Evolutionary conservation across 1,140 invertebrate genomes (phyloP).

Genomic region (Diplogasteroides magnus): DNA sequence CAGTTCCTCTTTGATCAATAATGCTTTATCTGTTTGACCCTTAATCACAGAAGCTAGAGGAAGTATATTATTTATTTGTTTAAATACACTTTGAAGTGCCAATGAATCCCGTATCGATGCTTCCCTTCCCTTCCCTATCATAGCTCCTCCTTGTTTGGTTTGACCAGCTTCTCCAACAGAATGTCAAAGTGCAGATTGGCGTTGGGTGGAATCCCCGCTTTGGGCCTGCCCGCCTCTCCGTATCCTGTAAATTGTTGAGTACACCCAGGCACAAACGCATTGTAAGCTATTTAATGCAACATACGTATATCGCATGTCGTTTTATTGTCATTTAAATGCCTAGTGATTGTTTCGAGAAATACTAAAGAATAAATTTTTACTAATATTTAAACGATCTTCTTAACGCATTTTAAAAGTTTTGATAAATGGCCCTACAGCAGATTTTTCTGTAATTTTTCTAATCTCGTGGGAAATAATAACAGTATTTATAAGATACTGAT

Average conservation of each 20-base stretch:
- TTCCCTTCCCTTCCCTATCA: too few relatives aligned
- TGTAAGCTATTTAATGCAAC: too few relatives aligned
- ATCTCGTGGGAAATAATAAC: too few relatives aligned
- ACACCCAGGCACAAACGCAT: too few relatives aligned
- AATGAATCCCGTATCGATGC: too few relatives aligned
- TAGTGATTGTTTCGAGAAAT: constrained; percentile 5
- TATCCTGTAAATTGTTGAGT: constrained; percentile 49
- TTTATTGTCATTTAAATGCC: neutral
- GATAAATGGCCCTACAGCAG: neutral
- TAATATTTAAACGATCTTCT: neutral
- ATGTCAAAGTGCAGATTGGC: constrained; percentile 49
- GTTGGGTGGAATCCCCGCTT: constrained; percentile 58
- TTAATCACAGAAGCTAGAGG: too few relatives aligned
- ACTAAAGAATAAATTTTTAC: neutral
- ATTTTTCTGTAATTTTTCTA: too few relatives aligned
- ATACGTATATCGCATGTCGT: too few relatives aligned
- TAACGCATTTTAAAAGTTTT: constrained; percentile 9
- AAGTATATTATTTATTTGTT: neutral
- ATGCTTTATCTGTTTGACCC: too few relatives aligned
- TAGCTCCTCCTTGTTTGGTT: constrained; percentile 4
- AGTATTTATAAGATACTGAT: too few relatives aligned
- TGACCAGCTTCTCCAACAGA: constrained; percentile 40
- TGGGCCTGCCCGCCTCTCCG: constrained; percentile 57
- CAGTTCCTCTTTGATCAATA: too few relatives aligned
- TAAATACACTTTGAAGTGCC: neutral